These are phyloP conservation scores for Limnephilus lunatus DNA, from an alignment of 2,888 invertebrate species.

Conservation along the genomic window DNA sequence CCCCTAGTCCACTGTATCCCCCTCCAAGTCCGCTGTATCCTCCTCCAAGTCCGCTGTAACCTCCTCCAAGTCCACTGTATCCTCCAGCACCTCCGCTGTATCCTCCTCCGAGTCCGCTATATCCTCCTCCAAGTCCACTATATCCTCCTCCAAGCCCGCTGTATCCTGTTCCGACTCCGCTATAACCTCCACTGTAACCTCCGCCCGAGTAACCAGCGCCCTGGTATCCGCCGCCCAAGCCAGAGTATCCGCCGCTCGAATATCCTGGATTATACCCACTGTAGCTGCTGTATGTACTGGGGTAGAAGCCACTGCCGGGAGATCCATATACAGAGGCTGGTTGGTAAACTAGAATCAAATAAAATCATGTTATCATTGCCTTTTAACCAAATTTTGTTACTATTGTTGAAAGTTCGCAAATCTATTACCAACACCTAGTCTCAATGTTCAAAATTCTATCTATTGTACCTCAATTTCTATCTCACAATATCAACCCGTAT, in stretches of 20 bases:
- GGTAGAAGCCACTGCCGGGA: conserved; percentile 59
- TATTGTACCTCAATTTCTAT: no score
- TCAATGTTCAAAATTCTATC: no score
- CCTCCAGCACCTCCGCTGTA: conserved; percentile 64
- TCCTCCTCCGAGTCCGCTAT: conserved; percentile 61
- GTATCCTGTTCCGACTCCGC: conserved; percentile 63
- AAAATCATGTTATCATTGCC: no score
- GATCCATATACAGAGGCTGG: conserved; percentile 67
- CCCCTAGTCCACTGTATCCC: conserved; percentile 45
- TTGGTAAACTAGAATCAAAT: conserved; percentile 68
- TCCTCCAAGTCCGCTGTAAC: conserved; percentile 66
- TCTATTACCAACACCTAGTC: no score
- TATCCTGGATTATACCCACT: conserved; percentile 48
- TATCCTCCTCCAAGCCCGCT: conserved; percentile 44
- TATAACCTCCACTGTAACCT: conserved; percentile 60
- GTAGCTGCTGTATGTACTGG: conserved; percentile 46
- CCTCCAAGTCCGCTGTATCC: conserved; percentile 63
- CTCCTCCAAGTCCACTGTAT: conserved; percentile 64
- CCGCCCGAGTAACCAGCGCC: conserved; percentile 67
- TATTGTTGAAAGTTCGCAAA: no score
- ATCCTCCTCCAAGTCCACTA: conserved; percentile 49
- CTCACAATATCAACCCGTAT: no score
- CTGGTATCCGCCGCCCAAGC: conserved; percentile 69
- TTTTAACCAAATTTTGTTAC: no score
- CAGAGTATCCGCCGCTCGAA: conserved; percentile 39